Conservation (phyloP, 1,140 invertebrate genomes). For the Magallana angulata region DNA sequence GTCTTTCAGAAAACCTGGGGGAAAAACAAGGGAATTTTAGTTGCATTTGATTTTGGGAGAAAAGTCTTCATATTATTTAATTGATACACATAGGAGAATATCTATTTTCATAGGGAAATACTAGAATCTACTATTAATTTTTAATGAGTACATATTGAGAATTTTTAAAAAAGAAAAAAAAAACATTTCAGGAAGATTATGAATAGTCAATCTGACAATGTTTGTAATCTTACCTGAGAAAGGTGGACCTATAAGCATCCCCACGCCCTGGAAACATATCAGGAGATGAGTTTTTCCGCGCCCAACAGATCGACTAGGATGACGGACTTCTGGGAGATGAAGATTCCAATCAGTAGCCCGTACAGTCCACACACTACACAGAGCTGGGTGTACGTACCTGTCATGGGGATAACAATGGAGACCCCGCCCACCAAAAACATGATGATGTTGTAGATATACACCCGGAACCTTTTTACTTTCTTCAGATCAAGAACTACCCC, state of each 20-base stretch:
- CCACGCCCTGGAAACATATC: conserved; percentile 94
- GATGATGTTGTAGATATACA: conserved; percentile 66
- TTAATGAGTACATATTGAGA: too few relatives aligned
- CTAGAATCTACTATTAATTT: neutral
- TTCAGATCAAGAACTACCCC: conserved; percentile 66
- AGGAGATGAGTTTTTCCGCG: conserved; percentile 92
- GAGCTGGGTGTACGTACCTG: conserved; percentile 59
- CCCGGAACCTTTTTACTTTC: conserved; percentile 62
- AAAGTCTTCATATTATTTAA: too few relatives aligned
- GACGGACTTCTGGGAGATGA: conserved; percentile 94
- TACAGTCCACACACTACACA: conserved; percentile 63
- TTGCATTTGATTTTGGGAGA: too few relatives aligned
- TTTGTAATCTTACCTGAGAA: conserved; percentile 85
- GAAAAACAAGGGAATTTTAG: neutral
- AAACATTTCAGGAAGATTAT: neutral
- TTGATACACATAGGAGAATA: too few relatives aligned
- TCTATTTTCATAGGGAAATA: neutral
- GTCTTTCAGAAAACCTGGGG: conserved; percentile 66
- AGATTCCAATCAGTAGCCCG: conserved; percentile 70
- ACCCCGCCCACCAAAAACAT: conserved; percentile 64
- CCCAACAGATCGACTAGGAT: conserved; percentile 94
- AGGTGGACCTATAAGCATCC: conserved; percentile 90
- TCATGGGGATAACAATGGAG: conserved; percentile 61
- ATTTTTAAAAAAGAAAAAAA: neutral
- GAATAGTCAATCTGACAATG: neutral